Evolutionary conservation across 2,888 invertebrate species (phyloP).

Genomic region (Mimumesa dahlbomi): DNA sequence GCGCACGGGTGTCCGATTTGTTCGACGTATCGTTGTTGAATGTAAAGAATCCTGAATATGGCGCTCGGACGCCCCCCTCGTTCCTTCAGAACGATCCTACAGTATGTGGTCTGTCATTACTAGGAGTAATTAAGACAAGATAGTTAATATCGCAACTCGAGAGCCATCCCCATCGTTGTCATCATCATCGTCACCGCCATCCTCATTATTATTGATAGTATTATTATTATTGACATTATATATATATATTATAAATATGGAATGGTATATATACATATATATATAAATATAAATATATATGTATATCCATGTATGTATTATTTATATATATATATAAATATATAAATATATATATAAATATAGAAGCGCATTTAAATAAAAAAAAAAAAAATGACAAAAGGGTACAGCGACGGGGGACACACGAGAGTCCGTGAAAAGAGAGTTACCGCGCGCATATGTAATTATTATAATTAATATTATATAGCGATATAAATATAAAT

Average conservation of each 20-base stretch:
- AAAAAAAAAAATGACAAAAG: conserved; percentile 24
- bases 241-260: conserved; percentile 65
- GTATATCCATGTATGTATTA: conserved; percentile 45
- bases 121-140: conserved; percentile 45
- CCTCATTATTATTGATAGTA: conserved; percentile 60
- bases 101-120: conserved; percentile 56
- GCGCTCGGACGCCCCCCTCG: conserved; percentile 38
- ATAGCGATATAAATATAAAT: conserved; percentile 59
- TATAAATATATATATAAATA: conserved; percentile 58
- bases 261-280: conserved; percentile 65
- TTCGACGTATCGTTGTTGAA: conserved; percentile 40
- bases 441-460: conserved; percentile 62
- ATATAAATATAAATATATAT: conserved; percentile 51
- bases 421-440: conserved; percentile 45
- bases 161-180: conserved; percentile 56
- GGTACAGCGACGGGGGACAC: conserved; percentile 30
- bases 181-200: conserved; percentile 43
- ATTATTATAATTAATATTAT: conserved; percentile 61
- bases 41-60: conserved; percentile 37
- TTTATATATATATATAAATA: conserved; percentile 65
- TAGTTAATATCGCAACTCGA: conserved; percentile 47
- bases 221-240: conserved; percentile 59
- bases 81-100: conserved; percentile 53
- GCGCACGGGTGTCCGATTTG: conserved; percentile 23
- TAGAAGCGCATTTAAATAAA: conserved; percentile 32